phyloP scores from a whole-genome alignment of 53 echinoderm and acorn worm genomes.

The Glandiceps talaboti region DNA sequence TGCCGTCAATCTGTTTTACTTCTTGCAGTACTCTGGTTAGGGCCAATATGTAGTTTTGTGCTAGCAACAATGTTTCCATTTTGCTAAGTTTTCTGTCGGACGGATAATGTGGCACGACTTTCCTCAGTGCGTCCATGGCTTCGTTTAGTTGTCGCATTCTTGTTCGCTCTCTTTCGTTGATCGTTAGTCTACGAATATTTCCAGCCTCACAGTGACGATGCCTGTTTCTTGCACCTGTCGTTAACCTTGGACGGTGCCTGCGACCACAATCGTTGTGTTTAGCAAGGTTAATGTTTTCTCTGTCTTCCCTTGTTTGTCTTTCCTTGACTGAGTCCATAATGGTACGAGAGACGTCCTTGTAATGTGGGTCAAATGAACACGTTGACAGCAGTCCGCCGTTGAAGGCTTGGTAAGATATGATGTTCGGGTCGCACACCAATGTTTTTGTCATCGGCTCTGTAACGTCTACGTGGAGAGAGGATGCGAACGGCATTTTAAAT shows the following conservation, averaged over 20 bases:
- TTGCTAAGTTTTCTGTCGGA: conserved; percentile 42
- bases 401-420: not conserved
- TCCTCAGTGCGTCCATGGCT: conserved; percentile 43
- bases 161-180: conserved; percentile 39
- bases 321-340: not conserved
- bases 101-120: conserved; percentile 52
- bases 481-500: not conserved
- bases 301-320: not conserved
- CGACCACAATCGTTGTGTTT: not conserved
- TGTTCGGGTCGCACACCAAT: not conserved
- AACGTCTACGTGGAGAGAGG: not conserved
- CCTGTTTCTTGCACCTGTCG: not conserved
- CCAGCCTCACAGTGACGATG: not conserved
- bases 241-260: not conserved
- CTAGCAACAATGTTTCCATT: conserved; percentile 57
- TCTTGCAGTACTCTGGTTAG: conserved; percentile 27
- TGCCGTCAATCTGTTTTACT: not conserved
- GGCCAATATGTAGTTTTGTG: conserved; percentile 50
- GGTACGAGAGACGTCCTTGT: not conserved
- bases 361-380: not conserved
- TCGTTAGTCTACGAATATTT: conserved; percentile 23
- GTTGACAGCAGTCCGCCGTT: not conserved
- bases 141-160: conserved; percentile 47
- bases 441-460: not conserved
- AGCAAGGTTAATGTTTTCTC: not conserved